Base-by-base conservation (phyloP, 2,113 vertebrate species). In the Setophaga kirtlandii region DNA sequence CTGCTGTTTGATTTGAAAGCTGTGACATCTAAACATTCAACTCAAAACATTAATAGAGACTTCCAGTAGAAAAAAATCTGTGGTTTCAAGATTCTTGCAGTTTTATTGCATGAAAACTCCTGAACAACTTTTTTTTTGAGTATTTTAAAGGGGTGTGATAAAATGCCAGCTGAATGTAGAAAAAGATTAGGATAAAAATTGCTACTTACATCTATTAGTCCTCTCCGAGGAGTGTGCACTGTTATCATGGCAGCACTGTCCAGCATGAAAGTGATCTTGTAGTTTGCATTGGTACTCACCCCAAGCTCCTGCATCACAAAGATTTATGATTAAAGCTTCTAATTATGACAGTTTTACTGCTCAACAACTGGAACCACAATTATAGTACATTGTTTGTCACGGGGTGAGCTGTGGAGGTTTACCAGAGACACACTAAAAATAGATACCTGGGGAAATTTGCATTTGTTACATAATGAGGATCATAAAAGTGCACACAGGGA, bases 191-290 rank as follows among this genome's bases (percentile, higher is more conserved):
- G 52, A 89, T 53, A 50, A 70, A 88, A 81, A 74, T 1, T 67
- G 47, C 14, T 55, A 92, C 97, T 96, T 93, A 99, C 99, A 98
- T 99, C 99, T 94, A 99, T 99, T 9, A 99, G 98, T 46, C 99
- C 99, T 97, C 99, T 98, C 71, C 99, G 98, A 17, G 99, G 99
- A 13, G 99, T 99, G 95, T 99, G 99, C 30, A 99, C 99, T 8
- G 99, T 99, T 97, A 99, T 99, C 99, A 99, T 99, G 88, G 99
- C 99, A 86, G 98, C 99, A 87, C 99, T 99, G 97, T 99, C 99
- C 98, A 99, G 95, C 99, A 99, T 99, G 97, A 99, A 99, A 12
- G 99, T 99, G 80, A 99, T 99, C 98, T 99, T 99, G 98, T 99
- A 99, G 97, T 99, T 99, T 21, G 99, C 98, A 94, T 99, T 99